Evolutionary conservation across 2,888 invertebrate species (phyloP).

Genomic region (Agrotis segetum): DNA sequence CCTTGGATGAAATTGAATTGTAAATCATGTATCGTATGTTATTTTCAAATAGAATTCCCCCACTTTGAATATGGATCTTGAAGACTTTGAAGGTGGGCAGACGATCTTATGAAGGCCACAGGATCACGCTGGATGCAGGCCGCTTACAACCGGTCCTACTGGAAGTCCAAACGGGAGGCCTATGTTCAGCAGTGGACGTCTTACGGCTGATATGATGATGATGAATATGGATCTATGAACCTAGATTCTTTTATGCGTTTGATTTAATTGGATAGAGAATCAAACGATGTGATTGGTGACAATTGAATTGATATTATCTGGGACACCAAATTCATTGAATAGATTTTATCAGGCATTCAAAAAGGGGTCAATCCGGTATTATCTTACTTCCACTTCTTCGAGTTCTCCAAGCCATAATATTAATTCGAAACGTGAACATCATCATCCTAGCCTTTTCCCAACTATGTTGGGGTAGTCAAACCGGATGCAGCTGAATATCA

Average conservation of each 20-base stretch:
- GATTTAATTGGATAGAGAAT: neutral
- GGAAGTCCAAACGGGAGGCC: no score
- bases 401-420: neutral
- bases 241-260: neutral
- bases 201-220: no score
- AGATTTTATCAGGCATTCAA: neutral
- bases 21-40: slow-evolving; percentile 37
- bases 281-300: neutral
- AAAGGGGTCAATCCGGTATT: neutral
- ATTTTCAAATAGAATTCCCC: slow-evolving; percentile 22
- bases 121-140: no score
- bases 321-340: neutral
- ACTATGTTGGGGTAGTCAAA: no score
- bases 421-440: neutral
- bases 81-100: neutral
- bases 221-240: slow-evolving; percentile 1
- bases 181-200: no score
- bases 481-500: no score
- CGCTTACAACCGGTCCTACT: no score
- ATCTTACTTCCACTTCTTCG: neutral
- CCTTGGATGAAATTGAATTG: slow-evolving; percentile 45
- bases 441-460: no score
- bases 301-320: neutral
- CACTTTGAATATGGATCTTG: slow-evolving; percentile 8
- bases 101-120: no score